Conservation (phyloP, 2,797 vertebrate genomes). For the Chiloscyllium punctatum region DNA sequence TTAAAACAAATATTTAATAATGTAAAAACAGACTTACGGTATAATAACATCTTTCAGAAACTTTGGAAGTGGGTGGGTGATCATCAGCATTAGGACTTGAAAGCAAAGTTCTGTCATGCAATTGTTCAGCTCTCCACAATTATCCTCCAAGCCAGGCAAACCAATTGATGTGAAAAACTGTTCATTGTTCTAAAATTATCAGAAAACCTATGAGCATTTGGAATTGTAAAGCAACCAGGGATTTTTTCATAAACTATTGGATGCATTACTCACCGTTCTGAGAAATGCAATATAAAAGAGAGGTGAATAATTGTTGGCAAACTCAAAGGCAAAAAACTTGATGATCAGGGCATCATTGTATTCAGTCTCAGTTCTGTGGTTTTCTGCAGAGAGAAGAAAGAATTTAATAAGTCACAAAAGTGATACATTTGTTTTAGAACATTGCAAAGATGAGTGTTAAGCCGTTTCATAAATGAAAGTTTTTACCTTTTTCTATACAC, state of each 20-base stretch:
- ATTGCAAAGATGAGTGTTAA: background rate
- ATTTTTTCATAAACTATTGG: background rate
- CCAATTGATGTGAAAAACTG: constrained; percentile 16
- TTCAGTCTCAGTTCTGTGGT: constrained; percentile 34
- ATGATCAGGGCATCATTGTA: constrained; percentile 36
- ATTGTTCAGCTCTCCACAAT: constrained; percentile 34
- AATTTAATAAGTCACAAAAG: background rate
- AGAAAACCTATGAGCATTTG: background rate
- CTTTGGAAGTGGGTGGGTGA: constrained; percentile 25
- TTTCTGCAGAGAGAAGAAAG: constrained; percentile 21
- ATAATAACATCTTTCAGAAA: constrained; percentile 1
- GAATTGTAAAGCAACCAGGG: background rate
- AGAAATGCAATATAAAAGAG: constrained; percentile 39
- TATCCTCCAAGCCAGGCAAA: constrained; percentile 21
- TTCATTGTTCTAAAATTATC: constrained; percentile 28
- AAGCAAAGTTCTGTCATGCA: constrained; percentile 37
- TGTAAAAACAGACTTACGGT: constrained; percentile 36
- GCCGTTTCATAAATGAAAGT: background rate
- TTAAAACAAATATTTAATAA: background rate
- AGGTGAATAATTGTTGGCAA: constrained; percentile 36
- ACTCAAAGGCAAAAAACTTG: constrained; percentile 38
- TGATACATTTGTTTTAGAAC: background rate
- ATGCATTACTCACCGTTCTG: constrained; percentile 34
- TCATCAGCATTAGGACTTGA: constrained; percentile 30
- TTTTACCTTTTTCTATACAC: background rate